Percentiles rank a stretch among this genome's conserved stretches.
These are phyloP conservation scores for Diadema setosum DNA, from an alignment of 35 echinoderm and acorn worm species.

Conservation along the genomic window DNA sequence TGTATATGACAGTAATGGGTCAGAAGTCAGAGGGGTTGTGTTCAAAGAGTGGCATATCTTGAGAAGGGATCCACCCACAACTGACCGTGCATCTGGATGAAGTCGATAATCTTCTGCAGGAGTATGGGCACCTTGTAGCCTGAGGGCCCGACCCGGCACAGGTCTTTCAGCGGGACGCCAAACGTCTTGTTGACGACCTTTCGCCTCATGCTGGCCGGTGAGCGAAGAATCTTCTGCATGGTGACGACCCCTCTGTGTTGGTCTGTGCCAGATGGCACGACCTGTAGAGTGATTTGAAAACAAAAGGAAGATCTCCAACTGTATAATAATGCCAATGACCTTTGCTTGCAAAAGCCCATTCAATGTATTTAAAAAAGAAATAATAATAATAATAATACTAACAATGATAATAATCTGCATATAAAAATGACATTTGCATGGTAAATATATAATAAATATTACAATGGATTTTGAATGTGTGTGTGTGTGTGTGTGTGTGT, in stretches of 20 bases:
- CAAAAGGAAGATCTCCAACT: background rate
- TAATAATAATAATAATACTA: background rate
- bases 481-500: too few species aligned
- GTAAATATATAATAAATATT: background rate
- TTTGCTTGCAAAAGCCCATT: background rate
- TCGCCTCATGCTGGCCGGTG: slow-evolving; percentile 67
- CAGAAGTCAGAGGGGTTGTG: too few species aligned
- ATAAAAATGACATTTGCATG: background rate
- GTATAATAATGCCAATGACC: background rate
- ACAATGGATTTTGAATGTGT: too few species aligned
- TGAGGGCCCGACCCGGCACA: slow-evolving; percentile 21
- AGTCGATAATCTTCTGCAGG: slow-evolving; percentile 75
- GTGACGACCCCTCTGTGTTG: background rate
- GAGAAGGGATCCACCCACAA: too few species aligned
- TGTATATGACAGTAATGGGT: too few species aligned
- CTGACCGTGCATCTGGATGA: slow-evolving; percentile 85
- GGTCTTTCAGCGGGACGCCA: slow-evolving; percentile 72
- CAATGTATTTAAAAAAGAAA: background rate
- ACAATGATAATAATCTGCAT: background rate
- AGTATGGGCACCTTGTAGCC: slow-evolving; percentile 58
- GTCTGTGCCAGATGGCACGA: background rate
- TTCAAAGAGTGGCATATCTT: too few species aligned
- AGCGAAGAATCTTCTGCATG: slow-evolving; percentile 97
- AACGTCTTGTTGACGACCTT: slow-evolving; percentile 72
- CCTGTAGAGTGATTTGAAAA: background rate